Base-by-base conservation (phyloP, 2,113 vertebrate species). In the Varanus salvator region DNA sequence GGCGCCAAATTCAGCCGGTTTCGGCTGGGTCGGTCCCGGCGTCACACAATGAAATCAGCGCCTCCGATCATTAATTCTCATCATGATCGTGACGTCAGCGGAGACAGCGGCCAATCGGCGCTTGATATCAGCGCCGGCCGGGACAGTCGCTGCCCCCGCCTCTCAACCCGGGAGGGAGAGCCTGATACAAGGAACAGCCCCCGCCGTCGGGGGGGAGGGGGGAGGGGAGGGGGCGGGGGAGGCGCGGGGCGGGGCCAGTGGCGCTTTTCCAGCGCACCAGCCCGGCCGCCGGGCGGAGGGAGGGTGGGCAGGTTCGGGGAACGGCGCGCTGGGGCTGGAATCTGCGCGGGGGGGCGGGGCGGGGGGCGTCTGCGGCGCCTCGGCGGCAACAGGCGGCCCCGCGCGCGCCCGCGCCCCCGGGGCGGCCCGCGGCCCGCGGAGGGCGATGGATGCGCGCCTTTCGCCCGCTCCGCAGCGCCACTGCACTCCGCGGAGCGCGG, bases 31-130 rank as follows among this genome's bases (percentile, higher is more conserved):
- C 97, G 95, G 94, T 97, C 97, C 97, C 97, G 97, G 97, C 97
- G 97, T 98, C 96, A 99, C 98, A 99, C 98, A 99, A 99, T 99
- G 98, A 98, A 99, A 99, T 99, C 98, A 99, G 96, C 98, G 97
- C 97, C 98, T 98, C 98, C 98, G 98, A 99, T 99, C 98, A 98
- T 98, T 98, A 99, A 99, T 98, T 99, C 98, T 98, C 98, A 98
- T 98, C 98, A 98, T 99, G 98, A 99, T 99, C 97, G 98, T 99
- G 98, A 99, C 98, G 98, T 99, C 78, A 96, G 84, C 11, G 92
- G 96, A 98, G 98, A 98, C 98, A 98, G 96, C 97, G 96, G 97
- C 98, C 98, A 99, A 99, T 99, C 91, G 95, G 90, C 92, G 94
- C 85, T 87, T 93, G 87, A 97, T 97, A 98, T 98, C 98, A 97